These are phyloP conservation scores for Stichopus chloronotus DNA, from an alignment of 35 echinoderm and acorn worm genomes.

Conservation along the genomic window DNA sequence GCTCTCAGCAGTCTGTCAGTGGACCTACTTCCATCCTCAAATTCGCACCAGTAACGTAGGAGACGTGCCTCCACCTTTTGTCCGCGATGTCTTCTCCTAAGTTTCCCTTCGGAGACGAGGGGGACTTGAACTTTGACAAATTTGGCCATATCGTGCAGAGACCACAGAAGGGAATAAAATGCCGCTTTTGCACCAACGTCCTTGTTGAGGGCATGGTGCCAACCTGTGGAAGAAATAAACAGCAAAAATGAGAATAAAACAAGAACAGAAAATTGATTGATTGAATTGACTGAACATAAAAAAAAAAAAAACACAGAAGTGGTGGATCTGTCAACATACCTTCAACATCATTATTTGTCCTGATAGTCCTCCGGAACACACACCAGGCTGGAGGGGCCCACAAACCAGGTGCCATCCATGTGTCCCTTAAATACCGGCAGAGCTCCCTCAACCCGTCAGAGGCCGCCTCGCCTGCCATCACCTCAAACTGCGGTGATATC, in stretches of 20 bases:
- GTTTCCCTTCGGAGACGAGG: conserved; percentile 28
- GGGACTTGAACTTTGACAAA: background rate
- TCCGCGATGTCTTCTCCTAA: background rate
- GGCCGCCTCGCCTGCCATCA: background rate
- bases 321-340: background rate
- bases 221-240: background rate
- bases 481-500: conserved; percentile 19
- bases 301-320: background rate
- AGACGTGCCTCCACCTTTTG: background rate
- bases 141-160: background rate
- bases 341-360: conserved; percentile 58
- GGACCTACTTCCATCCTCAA: background rate
- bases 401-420: background rate
- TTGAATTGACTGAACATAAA: background rate
- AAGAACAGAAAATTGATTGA: background rate
- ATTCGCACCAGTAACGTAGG: background rate
- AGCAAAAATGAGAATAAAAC: background rate
- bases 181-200: background rate
- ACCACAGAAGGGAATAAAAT: background rate
- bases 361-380: background rate
- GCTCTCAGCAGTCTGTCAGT: conserved; percentile 6
- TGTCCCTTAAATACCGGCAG: background rate
- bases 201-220: conserved; percentile 10
- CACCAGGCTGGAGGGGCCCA: conserved; percentile 35
- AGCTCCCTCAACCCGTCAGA: background rate